Evolutionary conservation across 92 coral and sea anemone species (phyloP), one percentile per base, ranked within the genome.

Genomic region (Porites evermanni): DNA sequence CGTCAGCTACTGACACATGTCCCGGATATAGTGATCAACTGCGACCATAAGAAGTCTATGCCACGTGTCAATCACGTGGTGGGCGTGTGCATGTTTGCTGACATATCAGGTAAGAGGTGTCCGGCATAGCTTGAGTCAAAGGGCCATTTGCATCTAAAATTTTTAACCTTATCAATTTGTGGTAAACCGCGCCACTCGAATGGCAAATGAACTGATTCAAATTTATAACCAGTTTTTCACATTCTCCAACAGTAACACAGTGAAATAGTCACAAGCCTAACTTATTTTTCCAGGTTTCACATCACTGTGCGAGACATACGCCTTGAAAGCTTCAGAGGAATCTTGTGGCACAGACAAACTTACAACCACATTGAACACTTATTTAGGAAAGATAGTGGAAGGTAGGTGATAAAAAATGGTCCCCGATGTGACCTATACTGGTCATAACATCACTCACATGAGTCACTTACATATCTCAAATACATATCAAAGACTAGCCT

Each of bases 1-100:
- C 98, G 98, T 63, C 99, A 97, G 84, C 88, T 97, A 14, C 92
- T 97, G 75, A 97, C 99, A 32, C 99, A 97, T 83, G 98, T 97
- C 78, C 99, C 99, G 52, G 99, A 95, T 85, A 89, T 93, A 63
- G 99, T 97, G 20, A 97, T 97, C 82, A 92, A 91, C 59, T 95
- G 97, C 53, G 99, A 97, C 53, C 99, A 95, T 75, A 95, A 95
- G 29, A 91, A 88, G 88, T 78, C 95, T 58, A 92, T 95, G 95
- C 99, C 99, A 10, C 95, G 91, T 70, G 98, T 95, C 74, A 91
- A 90, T 47, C 97, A 90, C 74, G 80, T 90, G 60, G 53, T 70
- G 3, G 99, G 97, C 3, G 99, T 97, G 20, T 96, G 98, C 47
- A 90, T 97, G 93, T 97, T 97, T 79, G 99, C 99, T 13, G 99